Evolutionary conservation across 1,140 invertebrate genomes (phyloP), one percentile per base, ranked within the genome.

Genomic region (Trichoplusia ni): DNA sequence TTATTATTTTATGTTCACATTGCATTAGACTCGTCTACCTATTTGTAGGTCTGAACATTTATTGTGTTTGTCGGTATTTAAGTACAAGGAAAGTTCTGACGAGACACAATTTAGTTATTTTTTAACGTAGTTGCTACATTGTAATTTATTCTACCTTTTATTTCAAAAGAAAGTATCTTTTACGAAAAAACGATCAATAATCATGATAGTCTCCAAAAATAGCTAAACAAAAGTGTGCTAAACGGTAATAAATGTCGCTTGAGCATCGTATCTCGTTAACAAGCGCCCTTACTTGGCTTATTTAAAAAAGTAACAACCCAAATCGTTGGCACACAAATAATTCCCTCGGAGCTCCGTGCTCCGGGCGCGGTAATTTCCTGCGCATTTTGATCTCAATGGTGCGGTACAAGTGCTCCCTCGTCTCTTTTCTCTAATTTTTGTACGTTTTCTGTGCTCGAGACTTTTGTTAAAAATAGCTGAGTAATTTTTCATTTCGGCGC

Each of bases 301-400:
- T 86, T 86, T 81, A 80, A 86, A n/a, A 82, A 87, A 67, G 79
- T 86, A 89, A 85, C 81, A 78, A 73, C 73, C 81, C 82, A 77
- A 82, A 89, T 86, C 78, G 79, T 81, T 84, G 77, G 75, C 78
- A 81, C 79, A 86, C 84, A 86, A 86, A 89, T 86, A 86, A 86
- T 86, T 82, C 79, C 75, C 75, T 74, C 64, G 72, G 72, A 68
- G 61, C 64, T 31, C 13, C 64, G 61, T 56, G 79, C 84, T 80
- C 75, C 63, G 77, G 77, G 83, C 82, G 68, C 72, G 73, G 82
- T 88, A 86, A 90, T 90, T 87, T 89, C 84, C 84, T 85, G 83
- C 83, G 82, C 85, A 84, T 90, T 90, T 90, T 86, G 83, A 89
- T 86, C 84, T 86, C 86, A 90, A 90, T 90, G 84, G 82, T 77